Conservation (phyloP, 1,140 invertebrate genomes). For the Drosophila azteca region DNA sequence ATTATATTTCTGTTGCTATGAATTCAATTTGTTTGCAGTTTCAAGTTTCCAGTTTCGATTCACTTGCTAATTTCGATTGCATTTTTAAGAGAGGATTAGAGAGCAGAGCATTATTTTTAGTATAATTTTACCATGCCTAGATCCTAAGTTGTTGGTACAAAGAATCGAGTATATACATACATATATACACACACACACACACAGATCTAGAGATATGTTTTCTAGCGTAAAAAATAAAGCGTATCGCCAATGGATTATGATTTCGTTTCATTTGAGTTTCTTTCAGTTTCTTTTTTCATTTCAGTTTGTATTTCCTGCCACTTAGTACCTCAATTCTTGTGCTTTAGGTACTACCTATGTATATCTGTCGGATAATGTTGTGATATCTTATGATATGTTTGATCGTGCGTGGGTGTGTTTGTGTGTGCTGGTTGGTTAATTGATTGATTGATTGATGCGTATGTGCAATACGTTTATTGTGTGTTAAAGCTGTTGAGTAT, state of each 20-base stretch:
- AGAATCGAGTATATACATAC: slow-evolving; percentile 68
- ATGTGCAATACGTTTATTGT: slow-evolving; percentile 65
- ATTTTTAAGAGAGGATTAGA: slow-evolving; percentile 44
- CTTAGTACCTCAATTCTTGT: slow-evolving; percentile 59
- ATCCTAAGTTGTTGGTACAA: slow-evolving; percentile 77
- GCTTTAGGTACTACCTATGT: slow-evolving; percentile 68
- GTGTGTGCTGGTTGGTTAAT: slow-evolving; percentile 57
- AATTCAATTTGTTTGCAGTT: slow-evolving; percentile 51
- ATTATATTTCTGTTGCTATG: slow-evolving; percentile 55
- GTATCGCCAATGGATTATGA: slow-evolving; percentile 66
- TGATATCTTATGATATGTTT: slow-evolving; percentile 72
- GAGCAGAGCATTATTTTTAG: slow-evolving; percentile 48
- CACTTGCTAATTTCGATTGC: slow-evolving; percentile 61
- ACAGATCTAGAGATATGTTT: slow-evolving; percentile 35
- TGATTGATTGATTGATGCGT: slow-evolving; percentile 51
- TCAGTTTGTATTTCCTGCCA: slow-evolving; percentile 15
- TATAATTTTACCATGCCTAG: slow-evolving; percentile 68
- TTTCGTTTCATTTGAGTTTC: slow-evolving; percentile 47
- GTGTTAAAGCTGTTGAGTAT: slow-evolving; percentile 73
- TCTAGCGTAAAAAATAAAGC: slow-evolving; percentile 69
- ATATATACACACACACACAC: slow-evolving; percentile 1
- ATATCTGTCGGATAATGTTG: slow-evolving; percentile 71
- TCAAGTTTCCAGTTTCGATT: slow-evolving; percentile 39
- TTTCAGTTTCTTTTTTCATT: slow-evolving; percentile 19
- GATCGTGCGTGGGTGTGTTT: slow-evolving; percentile 36